Evolutionary conservation across 2,888 invertebrate species (phyloP).

Genomic region (Ypsolopha sequella): DNA sequence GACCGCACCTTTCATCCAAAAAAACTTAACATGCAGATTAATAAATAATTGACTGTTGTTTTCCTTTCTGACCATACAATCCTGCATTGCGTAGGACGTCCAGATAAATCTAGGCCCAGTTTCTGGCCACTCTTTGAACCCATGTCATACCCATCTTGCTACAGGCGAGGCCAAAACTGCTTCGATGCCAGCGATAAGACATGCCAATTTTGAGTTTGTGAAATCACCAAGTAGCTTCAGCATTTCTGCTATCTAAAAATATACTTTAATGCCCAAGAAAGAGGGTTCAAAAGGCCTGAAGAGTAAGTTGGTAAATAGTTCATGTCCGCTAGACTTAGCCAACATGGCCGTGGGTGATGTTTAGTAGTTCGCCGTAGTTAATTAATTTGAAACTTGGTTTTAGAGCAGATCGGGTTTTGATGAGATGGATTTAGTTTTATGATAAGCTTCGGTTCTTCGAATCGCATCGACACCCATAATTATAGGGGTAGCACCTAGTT

Average conservation of each 20-base stretch:
- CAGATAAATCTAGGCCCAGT: conserved; percentile 18
- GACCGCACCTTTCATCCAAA: no score
- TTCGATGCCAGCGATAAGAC: conserved; percentile 33
- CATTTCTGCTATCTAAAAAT: background rate
- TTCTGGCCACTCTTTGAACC: conserved; percentile 25
- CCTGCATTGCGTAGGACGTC: conserved; percentile 8
- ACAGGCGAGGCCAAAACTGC: conserved; percentile 9
- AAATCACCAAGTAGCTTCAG: background rate
- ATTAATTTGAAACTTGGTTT: conserved; percentile 46
- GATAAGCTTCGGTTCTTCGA: conserved; percentile 1
- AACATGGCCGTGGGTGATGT: conserved; percentile 2
- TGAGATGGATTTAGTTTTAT: conserved; percentile 33
- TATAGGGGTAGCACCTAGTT: background rate
- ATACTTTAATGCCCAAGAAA: background rate
- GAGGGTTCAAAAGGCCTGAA: background rate
- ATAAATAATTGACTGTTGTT: background rate
- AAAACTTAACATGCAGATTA: no score
- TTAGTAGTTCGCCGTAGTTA: conserved; percentile 26
- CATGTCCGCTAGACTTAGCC: background rate
- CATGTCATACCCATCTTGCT: conserved; percentile 35
- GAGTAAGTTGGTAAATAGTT: background rate
- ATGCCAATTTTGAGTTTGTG: conserved; percentile 43
- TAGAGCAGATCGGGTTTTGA: conserved; percentile 23
- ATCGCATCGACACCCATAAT: background rate
- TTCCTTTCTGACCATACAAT: conserved; percentile 7